Percentiles rank a stretch among this genome's conserved stretches.
phyloP scores from a whole-genome alignment of 2,113 vertebrate species.

The Murina feae region DNA sequence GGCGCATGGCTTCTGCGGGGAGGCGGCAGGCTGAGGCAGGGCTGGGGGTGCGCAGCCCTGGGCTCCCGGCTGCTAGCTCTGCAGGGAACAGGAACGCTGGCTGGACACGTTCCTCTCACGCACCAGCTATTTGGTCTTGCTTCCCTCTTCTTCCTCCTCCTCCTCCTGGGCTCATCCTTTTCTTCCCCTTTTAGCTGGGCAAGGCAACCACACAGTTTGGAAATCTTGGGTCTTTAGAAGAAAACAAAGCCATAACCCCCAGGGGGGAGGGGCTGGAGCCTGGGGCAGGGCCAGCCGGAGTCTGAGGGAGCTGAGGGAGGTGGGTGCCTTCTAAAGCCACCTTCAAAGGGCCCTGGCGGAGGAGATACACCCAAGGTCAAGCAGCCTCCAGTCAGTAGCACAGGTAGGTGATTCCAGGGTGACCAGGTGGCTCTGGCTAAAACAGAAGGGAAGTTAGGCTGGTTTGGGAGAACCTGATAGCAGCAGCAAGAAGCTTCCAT shows the following conservation, averaged over 20 bases:
- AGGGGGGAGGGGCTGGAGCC: slow-evolving; percentile 2
- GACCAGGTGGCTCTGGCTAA: background rate
- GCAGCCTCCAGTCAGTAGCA: background rate
- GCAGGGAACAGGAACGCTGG: background rate
- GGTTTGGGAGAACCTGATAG: background rate
- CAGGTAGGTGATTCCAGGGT: background rate
- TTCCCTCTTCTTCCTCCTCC: slow-evolving; percentile 60
- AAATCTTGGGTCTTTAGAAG: slow-evolving; percentile 67
- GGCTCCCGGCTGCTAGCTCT: background rate
- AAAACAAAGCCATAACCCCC: slow-evolving; percentile 64
- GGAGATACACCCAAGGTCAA: background rate
- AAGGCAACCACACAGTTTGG: slow-evolving; percentile 72
- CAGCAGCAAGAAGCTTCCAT: background rate
- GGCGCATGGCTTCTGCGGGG: slow-evolving; percentile 66
- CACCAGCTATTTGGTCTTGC: slow-evolving; percentile 25
- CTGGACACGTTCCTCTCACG: background rate
- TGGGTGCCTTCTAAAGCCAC: background rate
- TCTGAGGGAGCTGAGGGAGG: background rate
- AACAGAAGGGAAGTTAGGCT: background rate
- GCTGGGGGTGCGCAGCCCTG: background rate
- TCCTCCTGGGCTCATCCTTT: slow-evolving; percentile 50
- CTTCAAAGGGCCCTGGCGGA: background rate
- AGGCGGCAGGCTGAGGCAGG: background rate
- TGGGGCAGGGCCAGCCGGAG: background rate
- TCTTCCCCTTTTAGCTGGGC: slow-evolving; percentile 69